These are phyloP conservation scores for Melanocharis versteri DNA, from an alignment of 2,113 vertebrate genomes.

Conservation along the genomic window DNA sequence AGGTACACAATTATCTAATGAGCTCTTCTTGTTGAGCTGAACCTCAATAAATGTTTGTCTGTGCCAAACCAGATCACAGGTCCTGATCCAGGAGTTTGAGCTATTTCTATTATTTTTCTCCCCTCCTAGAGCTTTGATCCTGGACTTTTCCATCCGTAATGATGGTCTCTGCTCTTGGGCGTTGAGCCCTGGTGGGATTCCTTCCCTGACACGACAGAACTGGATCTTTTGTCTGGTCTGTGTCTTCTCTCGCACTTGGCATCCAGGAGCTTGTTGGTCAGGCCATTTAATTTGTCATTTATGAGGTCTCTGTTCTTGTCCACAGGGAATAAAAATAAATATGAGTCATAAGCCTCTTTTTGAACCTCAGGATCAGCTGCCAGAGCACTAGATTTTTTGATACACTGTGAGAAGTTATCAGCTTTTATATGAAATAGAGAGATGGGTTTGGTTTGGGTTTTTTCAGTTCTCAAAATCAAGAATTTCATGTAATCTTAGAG, in stretches of 20 bases:
- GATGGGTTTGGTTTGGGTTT: neutral
- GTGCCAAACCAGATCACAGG: neutral
- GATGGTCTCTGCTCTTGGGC: neutral
- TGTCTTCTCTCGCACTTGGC: neutral
- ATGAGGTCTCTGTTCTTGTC: neutral
- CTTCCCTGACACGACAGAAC: neutral
- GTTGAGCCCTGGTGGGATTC: neutral
- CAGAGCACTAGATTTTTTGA: neutral
- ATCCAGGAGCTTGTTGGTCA: neutral
- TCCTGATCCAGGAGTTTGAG: neutral
- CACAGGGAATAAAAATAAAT: neutral
- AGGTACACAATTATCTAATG: neutral
- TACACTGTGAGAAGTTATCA: neutral
- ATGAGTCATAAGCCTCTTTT: neutral
- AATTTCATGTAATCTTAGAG: neutral
- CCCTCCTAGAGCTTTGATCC: neutral
- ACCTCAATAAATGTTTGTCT: neutral
- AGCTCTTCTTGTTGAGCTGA: neutral
- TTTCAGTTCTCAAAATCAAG: neutral
- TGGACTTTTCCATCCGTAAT: neutral
- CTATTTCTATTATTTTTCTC: fast-evolving
- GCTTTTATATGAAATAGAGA: neutral
- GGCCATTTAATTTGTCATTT: neutral
- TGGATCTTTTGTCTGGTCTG: neutral
- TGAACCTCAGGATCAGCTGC: neutral